phyloP scores from a whole-genome alignment of 1,140 invertebrate genomes.

The Zelostemma sp. region DNA sequence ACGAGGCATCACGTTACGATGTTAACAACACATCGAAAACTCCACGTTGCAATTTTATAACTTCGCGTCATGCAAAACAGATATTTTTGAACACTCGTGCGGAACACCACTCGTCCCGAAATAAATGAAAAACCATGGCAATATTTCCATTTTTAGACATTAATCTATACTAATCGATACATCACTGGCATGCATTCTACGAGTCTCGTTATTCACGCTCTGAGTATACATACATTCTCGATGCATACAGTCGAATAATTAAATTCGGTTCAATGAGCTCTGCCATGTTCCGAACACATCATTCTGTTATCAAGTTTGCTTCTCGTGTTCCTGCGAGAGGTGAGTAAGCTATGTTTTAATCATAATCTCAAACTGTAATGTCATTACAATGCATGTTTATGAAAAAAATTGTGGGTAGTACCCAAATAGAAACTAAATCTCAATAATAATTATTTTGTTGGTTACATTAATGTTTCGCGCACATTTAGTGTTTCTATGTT shows the following conservation, averaged over 20 bases:
- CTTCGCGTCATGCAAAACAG: neutral
- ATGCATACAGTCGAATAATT: constrained; percentile 53
- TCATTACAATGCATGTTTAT: neutral
- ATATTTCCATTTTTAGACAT: constrained; percentile 30
- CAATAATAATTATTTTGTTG: too few species aligned
- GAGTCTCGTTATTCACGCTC: constrained; percentile 50
- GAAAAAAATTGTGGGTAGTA: neutral
- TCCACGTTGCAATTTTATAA: constrained; percentile 7
- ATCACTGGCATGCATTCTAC: constrained; percentile 31
- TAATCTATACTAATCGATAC: constrained; percentile 50
- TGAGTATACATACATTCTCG: constrained; percentile 41
- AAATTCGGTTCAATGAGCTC: constrained; percentile 58
- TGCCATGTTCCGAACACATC: constrained; percentile 56
- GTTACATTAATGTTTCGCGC: too few species aligned
- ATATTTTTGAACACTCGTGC: neutral
- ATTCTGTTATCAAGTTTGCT: constrained; percentile 35
- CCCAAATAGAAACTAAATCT: too few species aligned
- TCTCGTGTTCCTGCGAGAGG: constrained; percentile 25
- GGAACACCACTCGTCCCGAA: neutral
- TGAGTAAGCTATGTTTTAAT: constrained; percentile 17
- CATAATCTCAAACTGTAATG: neutral
- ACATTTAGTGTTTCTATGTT: too few species aligned
- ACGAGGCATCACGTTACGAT: too few species aligned
- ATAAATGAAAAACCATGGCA: constrained; percentile 10
- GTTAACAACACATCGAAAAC: too few species aligned